Evolutionary conservation across 2,113 vertebrate genomes (phyloP).

Genomic region (Trochalopteron elliotii): DNA sequence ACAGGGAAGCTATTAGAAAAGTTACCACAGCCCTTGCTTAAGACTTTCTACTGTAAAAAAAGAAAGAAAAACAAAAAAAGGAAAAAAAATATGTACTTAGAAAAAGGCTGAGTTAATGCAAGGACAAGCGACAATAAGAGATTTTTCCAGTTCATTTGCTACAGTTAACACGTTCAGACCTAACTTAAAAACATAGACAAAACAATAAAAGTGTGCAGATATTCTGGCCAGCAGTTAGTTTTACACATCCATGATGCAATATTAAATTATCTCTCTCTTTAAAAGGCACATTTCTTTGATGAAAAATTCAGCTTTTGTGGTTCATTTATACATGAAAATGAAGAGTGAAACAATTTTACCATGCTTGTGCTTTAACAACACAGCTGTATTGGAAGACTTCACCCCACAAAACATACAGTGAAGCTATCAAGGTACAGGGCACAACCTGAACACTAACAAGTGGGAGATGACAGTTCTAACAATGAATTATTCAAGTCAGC

Average conservation of each 20-base stretch:
- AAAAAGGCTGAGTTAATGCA: constrained; percentile 16
- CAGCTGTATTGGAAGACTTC: constrained; percentile 38
- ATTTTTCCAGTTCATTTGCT: not conserved
- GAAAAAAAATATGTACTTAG: not conserved
- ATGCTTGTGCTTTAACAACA: constrained; percentile 41
- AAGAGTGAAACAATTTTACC: constrained; percentile 29
- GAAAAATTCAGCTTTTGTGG: constrained; percentile 19
- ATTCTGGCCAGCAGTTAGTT: constrained; percentile 47
- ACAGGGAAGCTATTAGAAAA: constrained; percentile 14
- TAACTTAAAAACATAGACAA: not conserved
- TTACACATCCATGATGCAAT: not conserved
- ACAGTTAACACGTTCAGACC: constrained; percentile 13
- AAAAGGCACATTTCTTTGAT: constrained; percentile 71
- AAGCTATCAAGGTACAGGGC: not conserved
- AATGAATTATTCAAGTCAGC: not conserved
- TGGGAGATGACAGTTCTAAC: not conserved
- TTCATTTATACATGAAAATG: constrained; percentile 12
- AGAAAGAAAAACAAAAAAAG: too few relatives aligned
- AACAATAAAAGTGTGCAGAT: not conserved
- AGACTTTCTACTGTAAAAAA: not conserved
- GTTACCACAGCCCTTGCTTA: not conserved
- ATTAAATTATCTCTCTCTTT: not conserved
- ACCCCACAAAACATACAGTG: not conserved
- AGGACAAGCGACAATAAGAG: not conserved
- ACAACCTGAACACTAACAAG: not conserved